Evolutionary conservation across 2,797 vertebrate species (phyloP).

Genomic region (Centropyge bicolor): DNA sequence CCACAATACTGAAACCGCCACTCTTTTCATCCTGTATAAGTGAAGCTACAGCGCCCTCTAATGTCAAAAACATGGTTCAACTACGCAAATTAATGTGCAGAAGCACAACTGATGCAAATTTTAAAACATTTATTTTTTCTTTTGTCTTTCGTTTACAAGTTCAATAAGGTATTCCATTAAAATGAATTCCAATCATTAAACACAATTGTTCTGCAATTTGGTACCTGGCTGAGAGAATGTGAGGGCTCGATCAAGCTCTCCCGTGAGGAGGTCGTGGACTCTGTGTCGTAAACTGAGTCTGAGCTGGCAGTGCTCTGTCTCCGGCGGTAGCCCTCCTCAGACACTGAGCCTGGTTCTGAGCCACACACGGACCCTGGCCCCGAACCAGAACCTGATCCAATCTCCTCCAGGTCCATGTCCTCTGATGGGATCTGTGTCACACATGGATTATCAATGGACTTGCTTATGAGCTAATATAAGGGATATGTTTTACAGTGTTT

Average conservation of each 20-base stretch:
- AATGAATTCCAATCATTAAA: not conserved
- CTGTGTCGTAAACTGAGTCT: constrained; percentile 78
- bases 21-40: constrained; percentile 14
- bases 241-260: constrained; percentile 73
- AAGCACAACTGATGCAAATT: not conserved
- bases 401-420: constrained; percentile 89
- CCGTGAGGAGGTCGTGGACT: constrained; percentile 75
- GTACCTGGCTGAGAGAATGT: constrained; percentile 69
- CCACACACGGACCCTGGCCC: constrained; percentile 70
- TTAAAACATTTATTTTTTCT: not conserved
- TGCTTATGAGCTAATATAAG: constrained; percentile 75
- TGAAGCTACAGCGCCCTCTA: constrained; percentile 72
- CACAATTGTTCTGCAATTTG: not conserved
- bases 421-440: constrained; percentile 91
- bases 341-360: constrained; percentile 70
- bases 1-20: not conserved
- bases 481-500: constrained; percentile 24
- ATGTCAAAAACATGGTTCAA: constrained; percentile 35
- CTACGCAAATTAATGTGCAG: not conserved
- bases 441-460: constrained; percentile 85
- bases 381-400: constrained; percentile 69
- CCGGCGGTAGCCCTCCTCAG: constrained; percentile 67
- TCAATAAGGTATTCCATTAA: not conserved
- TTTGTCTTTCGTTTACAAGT: not conserved
- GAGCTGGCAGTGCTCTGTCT: constrained; percentile 68